Conservation (phyloP, 2,113 vertebrate species). For the Macroglossus sobrinus region DNA sequence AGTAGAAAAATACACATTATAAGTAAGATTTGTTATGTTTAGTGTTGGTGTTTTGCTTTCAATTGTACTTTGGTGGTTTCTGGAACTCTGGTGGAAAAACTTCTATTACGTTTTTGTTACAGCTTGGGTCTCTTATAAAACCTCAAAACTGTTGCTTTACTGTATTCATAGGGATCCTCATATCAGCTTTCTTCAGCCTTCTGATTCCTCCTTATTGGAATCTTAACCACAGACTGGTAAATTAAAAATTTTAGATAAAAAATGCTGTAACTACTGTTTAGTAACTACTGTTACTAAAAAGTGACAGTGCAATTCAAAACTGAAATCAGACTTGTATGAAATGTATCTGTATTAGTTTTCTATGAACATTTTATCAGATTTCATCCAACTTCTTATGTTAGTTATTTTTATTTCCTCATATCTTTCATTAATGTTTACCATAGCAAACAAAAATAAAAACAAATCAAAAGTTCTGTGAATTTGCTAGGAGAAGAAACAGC, state of each 20-base stretch:
- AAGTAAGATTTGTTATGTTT: neutral
- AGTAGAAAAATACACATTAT: neutral
- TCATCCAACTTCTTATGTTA: neutral
- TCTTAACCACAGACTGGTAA: neutral
- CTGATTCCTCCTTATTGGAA: neutral
- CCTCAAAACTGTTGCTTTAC: neutral
- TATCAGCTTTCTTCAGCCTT: neutral
- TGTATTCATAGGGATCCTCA: neutral
- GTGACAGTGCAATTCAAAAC: neutral
- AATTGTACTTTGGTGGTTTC: neutral
- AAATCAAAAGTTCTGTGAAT: neutral
- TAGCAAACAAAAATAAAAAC: neutral
- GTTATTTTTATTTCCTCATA: neutral
- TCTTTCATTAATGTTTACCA: neutral
- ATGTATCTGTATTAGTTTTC: neutral
- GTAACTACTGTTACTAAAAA: neutral
- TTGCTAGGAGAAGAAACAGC: neutral
- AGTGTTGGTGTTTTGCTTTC: neutral
- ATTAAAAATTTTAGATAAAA: neutral
- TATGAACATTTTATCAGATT: neutral
- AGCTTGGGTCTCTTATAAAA: neutral
- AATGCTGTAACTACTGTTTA: too few species aligned
- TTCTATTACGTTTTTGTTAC: neutral
- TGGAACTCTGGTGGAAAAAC: slow-evolving; percentile 15
- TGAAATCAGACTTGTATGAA: neutral